Percentiles rank a stretch among this genome's conserved stretches.
Conservation (phyloP, 1,140 invertebrate species). For the Eupeodes corollae region DNA sequence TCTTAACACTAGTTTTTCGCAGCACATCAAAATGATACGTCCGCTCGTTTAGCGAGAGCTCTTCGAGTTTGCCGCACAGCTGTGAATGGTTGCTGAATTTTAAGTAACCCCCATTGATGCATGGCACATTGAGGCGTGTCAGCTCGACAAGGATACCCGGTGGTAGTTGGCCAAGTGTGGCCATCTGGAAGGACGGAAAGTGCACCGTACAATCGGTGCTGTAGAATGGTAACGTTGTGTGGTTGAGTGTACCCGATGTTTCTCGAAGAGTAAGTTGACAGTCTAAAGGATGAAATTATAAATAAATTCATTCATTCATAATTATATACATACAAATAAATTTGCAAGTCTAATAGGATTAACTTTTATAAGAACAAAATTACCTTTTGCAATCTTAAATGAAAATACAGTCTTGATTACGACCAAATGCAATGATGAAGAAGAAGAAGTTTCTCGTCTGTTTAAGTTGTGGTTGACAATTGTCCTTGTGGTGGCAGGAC, state of each 20-base stretch:
- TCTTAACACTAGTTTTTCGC: conserved; percentile 35
- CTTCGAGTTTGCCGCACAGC: conserved; percentile 52
- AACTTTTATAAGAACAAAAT: too few species aligned
- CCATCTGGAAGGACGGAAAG: conserved; percentile 30
- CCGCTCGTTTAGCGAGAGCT: conserved; percentile 42
- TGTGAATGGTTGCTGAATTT: conserved; percentile 35
- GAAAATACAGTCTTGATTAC: too few species aligned
- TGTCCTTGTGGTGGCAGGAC: too few species aligned
- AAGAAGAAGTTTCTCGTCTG: too few species aligned
- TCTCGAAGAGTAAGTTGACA: conserved; percentile 31
- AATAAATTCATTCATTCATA: too few species aligned
- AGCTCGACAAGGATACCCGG: conserved; percentile 47
- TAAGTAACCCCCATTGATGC: conserved; percentile 42
- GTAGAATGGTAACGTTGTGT: conserved; percentile 21
- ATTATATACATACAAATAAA: too few species aligned
- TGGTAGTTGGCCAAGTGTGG: conserved; percentile 2
- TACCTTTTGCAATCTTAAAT: too few species aligned
- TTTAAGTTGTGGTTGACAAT: too few species aligned
- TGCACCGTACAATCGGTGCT: conserved; percentile 31
- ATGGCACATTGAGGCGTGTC: conserved; percentile 50
- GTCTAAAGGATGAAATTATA: too few species aligned
- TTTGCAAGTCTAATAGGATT: too few species aligned
- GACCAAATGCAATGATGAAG: too few species aligned
- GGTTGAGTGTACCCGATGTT: conserved; percentile 20
- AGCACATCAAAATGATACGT: conserved; percentile 43